Conservation (phyloP, 2,888 invertebrate species). For the Anorthoa munda region DNA sequence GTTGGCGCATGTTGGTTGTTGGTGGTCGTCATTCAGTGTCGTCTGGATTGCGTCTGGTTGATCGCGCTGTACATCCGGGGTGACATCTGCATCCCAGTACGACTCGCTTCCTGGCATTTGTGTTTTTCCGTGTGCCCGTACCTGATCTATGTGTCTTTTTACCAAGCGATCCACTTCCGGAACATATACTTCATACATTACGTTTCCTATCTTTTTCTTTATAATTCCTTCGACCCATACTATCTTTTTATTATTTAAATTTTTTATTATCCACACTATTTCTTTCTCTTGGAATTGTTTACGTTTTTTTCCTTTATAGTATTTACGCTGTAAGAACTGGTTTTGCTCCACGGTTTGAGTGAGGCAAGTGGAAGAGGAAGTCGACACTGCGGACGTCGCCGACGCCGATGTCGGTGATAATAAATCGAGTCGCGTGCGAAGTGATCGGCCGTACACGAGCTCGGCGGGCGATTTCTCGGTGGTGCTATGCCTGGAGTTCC, state of each 20-base stretch:
- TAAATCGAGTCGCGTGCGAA: background rate
- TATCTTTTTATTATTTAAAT: background rate
- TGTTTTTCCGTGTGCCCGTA: background rate
- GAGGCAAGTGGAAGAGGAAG: background rate
- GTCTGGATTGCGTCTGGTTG: background rate
- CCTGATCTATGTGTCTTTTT: background rate
- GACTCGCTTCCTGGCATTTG: background rate
- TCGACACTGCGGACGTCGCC: no score
- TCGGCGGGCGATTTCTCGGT: background rate
- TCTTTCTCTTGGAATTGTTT: background rate
- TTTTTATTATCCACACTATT: background rate
- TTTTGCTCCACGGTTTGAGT: conserved; percentile 1
- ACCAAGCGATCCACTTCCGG: background rate
- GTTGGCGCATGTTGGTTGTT: no score
- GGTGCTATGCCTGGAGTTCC: background rate
- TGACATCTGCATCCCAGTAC: background rate
- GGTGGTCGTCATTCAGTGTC: background rate
- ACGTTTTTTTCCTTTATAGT: background rate
- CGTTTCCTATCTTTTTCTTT: background rate
- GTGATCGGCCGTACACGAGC: background rate
- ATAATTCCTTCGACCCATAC: background rate
- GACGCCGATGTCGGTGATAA: background rate
- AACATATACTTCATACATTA: conserved; percentile 6
- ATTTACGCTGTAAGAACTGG: background rate
- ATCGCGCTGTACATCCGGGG: background rate